Evolutionary conservation across 2,113 vertebrate species (phyloP), one percentile per base, ranked within the genome.

Genomic region (Felis catus): DNA sequence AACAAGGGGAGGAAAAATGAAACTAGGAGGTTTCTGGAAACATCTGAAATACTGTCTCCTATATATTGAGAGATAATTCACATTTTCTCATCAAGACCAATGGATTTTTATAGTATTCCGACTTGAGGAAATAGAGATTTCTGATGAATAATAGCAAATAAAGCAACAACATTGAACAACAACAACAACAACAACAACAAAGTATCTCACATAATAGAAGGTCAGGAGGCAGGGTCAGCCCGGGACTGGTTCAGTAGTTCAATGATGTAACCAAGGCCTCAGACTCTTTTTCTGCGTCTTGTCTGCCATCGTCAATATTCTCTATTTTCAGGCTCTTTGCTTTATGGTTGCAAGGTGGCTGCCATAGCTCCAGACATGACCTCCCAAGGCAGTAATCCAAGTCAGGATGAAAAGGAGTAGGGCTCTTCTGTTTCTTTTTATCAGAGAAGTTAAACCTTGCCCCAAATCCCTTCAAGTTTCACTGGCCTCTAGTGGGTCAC

Each of bases 1-100:
- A 1, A 63, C 2, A 68, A 80, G 95, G 68, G 27, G 51, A 94
- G 80, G 87, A 98, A 97, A 9, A 95, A 97, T 92, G 92, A 98
- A 97, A 91, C 36, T 76, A 94, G 45, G 45, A 45, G n/a, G 68
- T 89, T 88, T 90, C 96, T 9, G 7, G 41, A 48, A 48, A 78
- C 41, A 78, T 0, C 87, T 31, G 66, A 97, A 11, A 96, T 18
- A 65, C 21, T 92, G 3, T 89, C 36, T 88, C 55, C 14, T 79
- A 36, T 82, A 82, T 90, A 90, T 78, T 96, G 78, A 83, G 10
- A 95, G 36, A 86, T 95, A 87, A 95, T 91, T 95, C 70, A 81
- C 92, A 73, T 97, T 89, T 91, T 89, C n/a, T 97, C 48, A 89
- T 79, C 97, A 95, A 93, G 5, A 80, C 80, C 25, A 83, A 68